These are phyloP conservation scores for Psittacula cyanocephala DNA, from an alignment of 2,113 vertebrate species.

Conservation along the genomic window DNA sequence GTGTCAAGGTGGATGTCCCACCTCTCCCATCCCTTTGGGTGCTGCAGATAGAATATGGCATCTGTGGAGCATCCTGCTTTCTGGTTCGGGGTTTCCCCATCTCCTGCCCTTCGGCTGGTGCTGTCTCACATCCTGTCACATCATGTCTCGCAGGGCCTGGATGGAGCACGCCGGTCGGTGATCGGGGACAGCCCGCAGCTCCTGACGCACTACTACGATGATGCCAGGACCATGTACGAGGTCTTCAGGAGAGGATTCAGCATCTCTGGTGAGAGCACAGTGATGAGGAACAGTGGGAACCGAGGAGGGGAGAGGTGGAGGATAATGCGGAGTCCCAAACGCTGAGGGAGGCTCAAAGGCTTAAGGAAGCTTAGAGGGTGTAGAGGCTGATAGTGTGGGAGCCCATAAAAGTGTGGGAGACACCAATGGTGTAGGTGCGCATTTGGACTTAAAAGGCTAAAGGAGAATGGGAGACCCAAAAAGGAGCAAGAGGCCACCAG, in stretches of 20 bases:
- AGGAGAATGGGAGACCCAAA: neutral
- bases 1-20: neutral
- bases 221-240: constrained; percentile 95
- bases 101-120: accelerated
- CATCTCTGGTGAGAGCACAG: constrained; percentile 85
- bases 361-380: neutral
- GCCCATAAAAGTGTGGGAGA: neutral
- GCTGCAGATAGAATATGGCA: neutral
- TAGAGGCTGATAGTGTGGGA: neutral
- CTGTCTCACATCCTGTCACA: neutral
- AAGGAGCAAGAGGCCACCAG: neutral
- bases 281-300: neutral
- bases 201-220: constrained; percentile 91
- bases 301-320: neutral
- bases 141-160: constrained; percentile 60
- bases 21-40: neutral
- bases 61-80: neutral
- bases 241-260: constrained; percentile 92
- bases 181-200: constrained; percentile 83
- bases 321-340: accelerated
- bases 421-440: neutral
- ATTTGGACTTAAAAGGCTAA: neutral
- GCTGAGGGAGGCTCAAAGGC: neutral
- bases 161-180: constrained; percentile 86
- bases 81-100: neutral